A percentile compares a stretch with the other conserved stretches of the same genome.
phyloP scores from a whole-genome alignment of 2,888 invertebrate genomes.

The Ceraclea dissimilis region DNA sequence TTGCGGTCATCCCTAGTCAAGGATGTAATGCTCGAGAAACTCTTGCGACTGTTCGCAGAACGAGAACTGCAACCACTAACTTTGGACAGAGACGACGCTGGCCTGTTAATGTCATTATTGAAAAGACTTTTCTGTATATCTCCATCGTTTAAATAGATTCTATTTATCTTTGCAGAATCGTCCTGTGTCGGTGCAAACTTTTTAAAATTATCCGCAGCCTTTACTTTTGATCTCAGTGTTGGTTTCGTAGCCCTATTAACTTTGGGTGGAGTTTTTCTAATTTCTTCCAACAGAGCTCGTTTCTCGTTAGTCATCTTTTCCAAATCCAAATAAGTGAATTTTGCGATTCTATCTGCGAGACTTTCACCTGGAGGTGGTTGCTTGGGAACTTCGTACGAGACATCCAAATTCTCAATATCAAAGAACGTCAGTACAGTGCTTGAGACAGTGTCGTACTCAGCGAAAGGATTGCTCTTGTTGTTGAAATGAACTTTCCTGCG shows the following conservation, averaged over 20 bases:
- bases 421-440: slow-evolving; percentile 46
- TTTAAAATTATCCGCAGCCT: slow-evolving; percentile 15
- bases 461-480: slow-evolving; percentile 39
- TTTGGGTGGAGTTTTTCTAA: slow-evolving; percentile 39
- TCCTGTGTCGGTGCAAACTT: slow-evolving; percentile 1
- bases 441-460: slow-evolving; percentile 40
- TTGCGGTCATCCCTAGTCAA: not conserved
- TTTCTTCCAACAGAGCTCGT: slow-evolving; percentile 33
- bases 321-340: slow-evolving; percentile 43
- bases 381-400: slow-evolving; percentile 32
- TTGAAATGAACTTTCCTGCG: slow-evolving; percentile 45
- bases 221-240: slow-evolving; percentile 11
- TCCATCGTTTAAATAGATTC: not conserved
- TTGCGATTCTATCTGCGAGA: slow-evolving; percentile 35
- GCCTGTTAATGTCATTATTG: slow-evolving; percentile 1
- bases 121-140: not conserved
- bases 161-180: not conserved
- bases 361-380: slow-evolving; percentile 23
- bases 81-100: slow-evolving; percentile 11
- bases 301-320: slow-evolving; percentile 39
- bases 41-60: slow-evolving; percentile 19
- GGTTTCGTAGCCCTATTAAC: slow-evolving; percentile 17
- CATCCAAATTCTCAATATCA: slow-evolving; percentile 38
- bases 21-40: slow-evolving; percentile 12
- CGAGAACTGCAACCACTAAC: slow-evolving; percentile 18